Evolutionary conservation across 2,797 vertebrate genomes (phyloP).

Genomic region (Cyprinella venusta): DNA sequence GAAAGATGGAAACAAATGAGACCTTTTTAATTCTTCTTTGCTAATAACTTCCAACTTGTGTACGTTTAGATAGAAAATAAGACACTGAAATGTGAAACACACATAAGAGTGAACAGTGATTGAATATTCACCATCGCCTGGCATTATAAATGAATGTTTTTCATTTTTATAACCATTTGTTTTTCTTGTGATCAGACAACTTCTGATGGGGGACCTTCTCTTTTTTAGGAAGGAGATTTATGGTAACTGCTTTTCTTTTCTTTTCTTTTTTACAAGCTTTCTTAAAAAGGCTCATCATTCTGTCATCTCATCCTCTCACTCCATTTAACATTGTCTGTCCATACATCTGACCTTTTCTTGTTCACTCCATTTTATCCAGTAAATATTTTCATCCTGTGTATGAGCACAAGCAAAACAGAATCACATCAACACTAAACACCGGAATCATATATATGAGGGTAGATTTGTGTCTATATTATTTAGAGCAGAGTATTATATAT

Average conservation of each 20-base stretch:
- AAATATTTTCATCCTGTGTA: conserved; percentile 56
- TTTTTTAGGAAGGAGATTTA: conserved; percentile 64
- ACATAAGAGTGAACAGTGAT: conserved; percentile 67
- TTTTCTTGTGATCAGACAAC: conserved; percentile 37
- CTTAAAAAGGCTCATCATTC: conserved; percentile 57
- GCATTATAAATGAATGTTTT: conserved; percentile 77
- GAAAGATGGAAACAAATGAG: conserved; percentile 24
- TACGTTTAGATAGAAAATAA: conserved; percentile 64
- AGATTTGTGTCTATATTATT: conserved; percentile 47
- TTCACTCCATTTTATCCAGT: conserved; percentile 29
- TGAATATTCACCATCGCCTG: conserved; percentile 75
- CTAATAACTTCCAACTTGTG: conserved; percentile 57
- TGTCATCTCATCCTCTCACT: conserved; percentile 52
- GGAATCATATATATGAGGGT: conserved; percentile 52
- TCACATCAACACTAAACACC: conserved; percentile 50
- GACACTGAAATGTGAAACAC: conserved; percentile 68
- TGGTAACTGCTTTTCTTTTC: conserved; percentile 60
- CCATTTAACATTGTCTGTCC: background rate
- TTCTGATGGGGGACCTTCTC: conserved; percentile 60
- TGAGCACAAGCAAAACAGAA: conserved; percentile 52
- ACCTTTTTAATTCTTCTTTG: conserved; percentile 47
- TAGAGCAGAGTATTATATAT: conserved; percentile 30
- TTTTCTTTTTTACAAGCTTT: conserved; percentile 65
- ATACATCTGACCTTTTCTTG: conserved; percentile 31
- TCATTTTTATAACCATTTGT: conserved; percentile 62